These are phyloP conservation scores for Stegophylla sp. DNA, from an alignment of 2,888 invertebrate species.

Conservation along the genomic window DNA sequence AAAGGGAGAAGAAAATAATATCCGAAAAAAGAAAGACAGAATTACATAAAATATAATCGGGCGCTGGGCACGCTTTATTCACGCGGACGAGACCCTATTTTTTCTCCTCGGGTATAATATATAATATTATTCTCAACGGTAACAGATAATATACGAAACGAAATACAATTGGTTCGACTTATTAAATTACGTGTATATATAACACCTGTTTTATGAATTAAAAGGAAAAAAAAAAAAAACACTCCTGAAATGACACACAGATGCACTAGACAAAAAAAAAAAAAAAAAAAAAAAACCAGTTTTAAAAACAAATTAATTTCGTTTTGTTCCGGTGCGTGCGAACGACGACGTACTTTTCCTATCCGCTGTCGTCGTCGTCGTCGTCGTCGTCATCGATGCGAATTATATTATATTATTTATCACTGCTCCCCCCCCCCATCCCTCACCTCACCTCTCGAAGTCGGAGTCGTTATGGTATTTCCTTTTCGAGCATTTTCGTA, in stretches of 20 bases:
- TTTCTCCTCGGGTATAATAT: background rate
- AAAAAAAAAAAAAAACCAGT: constrained; percentile 51
- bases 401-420: too few relatives aligned
- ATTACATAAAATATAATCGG: constrained; percentile 39
- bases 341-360: constrained; percentile 26
- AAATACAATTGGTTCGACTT: constrained; percentile 56
- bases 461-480: too few relatives aligned
- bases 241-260: constrained; percentile 50
- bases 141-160: constrained; percentile 12
- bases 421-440: too few relatives aligned
- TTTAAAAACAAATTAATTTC: constrained; percentile 58
- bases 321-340: constrained; percentile 54
- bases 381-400: background rate
- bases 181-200: constrained; percentile 54
- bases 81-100: background rate
- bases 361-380: background rate
- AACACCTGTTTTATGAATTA: constrained; percentile 55
- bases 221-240: constrained; percentile 22
- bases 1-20: too few relatives aligned
- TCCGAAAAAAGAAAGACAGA: background rate
- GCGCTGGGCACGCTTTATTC: constrained; percentile 37
- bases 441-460: too few relatives aligned
- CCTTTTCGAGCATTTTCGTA: too few relatives aligned
- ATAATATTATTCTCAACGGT: background rate
- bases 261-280: constrained; percentile 28